A percentile compares a stretch with the other conserved stretches of the same genome.
Conservation (phyloP, 2,113 vertebrate species). For the Myodes glareolus region DNA sequence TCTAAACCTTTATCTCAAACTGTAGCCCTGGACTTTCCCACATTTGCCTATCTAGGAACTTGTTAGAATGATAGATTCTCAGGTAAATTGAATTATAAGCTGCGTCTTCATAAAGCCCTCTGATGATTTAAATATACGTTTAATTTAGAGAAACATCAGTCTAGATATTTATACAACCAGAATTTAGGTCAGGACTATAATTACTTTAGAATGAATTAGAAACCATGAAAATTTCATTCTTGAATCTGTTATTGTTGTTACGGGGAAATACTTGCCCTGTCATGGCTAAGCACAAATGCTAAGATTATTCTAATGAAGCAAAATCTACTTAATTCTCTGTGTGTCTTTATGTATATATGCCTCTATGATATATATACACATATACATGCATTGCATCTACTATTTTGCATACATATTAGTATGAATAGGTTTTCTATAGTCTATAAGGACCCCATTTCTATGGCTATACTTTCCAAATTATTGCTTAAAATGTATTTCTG, state of each 20-base stretch:
- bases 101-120: neutral
- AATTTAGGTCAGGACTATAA: neutral
- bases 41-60: neutral
- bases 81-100: neutral
- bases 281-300: slow-evolving; percentile 15
- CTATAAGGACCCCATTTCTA: neutral
- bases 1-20: neutral
- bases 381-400: neutral
- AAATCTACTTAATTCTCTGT: neutral
- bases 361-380: neutral
- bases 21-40: neutral
- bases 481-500: slow-evolving; percentile 20
- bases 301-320: neutral
- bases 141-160: neutral
- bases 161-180: neutral
- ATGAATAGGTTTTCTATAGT: neutral
- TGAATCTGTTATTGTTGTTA: neutral
- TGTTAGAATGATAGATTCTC: slow-evolving; percentile 8
- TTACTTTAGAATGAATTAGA: slow-evolving; percentile 15
- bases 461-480: neutral
- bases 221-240: neutral
- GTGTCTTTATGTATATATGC: neutral
- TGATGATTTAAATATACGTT: neutral
- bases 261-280: neutral
- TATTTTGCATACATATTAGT: neutral